Conservation (phyloP, 1,140 invertebrate species). For the Drosophila sechellia region DNA sequence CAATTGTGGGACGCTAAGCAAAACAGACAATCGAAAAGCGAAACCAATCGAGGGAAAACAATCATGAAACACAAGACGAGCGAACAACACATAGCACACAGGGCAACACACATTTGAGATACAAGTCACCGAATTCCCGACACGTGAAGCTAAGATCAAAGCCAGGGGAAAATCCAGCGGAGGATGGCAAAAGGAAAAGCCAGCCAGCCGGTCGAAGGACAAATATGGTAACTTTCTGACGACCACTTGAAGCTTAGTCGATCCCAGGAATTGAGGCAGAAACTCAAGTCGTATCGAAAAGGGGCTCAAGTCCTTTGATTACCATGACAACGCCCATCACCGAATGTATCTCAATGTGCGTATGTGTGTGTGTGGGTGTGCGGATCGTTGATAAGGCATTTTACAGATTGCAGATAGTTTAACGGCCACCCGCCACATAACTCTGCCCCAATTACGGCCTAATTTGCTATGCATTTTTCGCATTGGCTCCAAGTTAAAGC, state of each 20-base stretch:
- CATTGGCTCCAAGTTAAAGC: conserved; percentile 59
- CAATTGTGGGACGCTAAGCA: conserved; percentile 73
- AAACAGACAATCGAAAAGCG: conserved; percentile 75
- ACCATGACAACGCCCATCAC: conserved; percentile 63
- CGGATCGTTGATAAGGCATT: conserved; percentile 54
- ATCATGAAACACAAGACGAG: conserved; percentile 64
- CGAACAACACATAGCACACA: conserved; percentile 10
- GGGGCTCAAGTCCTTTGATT: conserved; percentile 61
- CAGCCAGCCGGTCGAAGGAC: conserved; percentile 38
- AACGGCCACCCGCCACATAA: conserved; percentile 44
- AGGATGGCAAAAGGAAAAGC: conserved; percentile 27
- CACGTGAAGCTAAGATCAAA: conserved; percentile 46
- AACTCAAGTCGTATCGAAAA: conserved; percentile 22
- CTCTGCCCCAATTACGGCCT: conserved; percentile 61
- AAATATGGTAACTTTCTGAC: conserved; percentile 60
- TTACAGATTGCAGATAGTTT: conserved; percentile 59
- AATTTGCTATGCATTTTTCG: conserved; percentile 71
- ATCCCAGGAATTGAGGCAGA: conserved; percentile 51
- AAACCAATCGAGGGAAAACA: conserved; percentile 73
- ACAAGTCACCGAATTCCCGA: conserved; percentile 39
- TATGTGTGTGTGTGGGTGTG: conserved; percentile 11
- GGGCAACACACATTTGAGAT: conserved; percentile 4
- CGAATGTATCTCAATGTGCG: not conserved
- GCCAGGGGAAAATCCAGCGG: conserved; percentile 16
- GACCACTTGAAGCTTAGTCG: conserved; percentile 64